These are phyloP conservation scores for Platyrinchus mystaceus DNA, from an alignment of 2,797 vertebrate genomes.

Conservation along the genomic window DNA sequence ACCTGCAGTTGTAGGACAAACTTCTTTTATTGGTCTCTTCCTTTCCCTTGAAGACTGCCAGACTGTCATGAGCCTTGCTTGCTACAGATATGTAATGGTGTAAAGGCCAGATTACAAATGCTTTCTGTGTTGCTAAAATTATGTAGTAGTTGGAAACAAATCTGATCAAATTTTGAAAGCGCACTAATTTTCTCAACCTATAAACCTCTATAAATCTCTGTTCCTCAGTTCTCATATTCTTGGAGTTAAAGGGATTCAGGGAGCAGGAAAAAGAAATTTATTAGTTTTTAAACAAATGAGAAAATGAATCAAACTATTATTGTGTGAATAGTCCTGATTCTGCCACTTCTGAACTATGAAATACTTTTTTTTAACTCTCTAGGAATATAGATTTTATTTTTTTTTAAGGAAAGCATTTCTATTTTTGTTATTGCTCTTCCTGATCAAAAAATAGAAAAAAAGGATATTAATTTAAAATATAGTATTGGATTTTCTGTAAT, in stretches of 20 bases:
- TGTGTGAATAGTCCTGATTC: not conserved
- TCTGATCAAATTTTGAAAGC: not conserved
- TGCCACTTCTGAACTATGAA: not conserved
- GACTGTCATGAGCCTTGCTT: not conserved
- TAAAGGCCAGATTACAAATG: not conserved
- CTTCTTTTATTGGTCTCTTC: not conserved
- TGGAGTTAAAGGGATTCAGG: slow-evolving; percentile 25
- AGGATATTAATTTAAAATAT: not conserved
- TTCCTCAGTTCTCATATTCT: not conserved
- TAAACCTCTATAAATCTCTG: not conserved
- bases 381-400: not conserved
- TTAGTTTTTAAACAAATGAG: not conserved
- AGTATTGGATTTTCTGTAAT: not conserved
- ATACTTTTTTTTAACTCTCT: not conserved
- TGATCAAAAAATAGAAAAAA: not conserved
- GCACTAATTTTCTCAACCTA: not conserved
- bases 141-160: not conserved
- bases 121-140: not conserved
- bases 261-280: not conserved
- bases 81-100: not conserved
- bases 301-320: not conserved
- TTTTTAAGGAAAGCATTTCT: not conserved
- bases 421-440: not conserved
- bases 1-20: not conserved
- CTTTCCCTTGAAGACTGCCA: not conserved